phyloP scores from a whole-genome alignment of 2,888 invertebrate species.

The Aphidoletes aphidimyza region DNA sequence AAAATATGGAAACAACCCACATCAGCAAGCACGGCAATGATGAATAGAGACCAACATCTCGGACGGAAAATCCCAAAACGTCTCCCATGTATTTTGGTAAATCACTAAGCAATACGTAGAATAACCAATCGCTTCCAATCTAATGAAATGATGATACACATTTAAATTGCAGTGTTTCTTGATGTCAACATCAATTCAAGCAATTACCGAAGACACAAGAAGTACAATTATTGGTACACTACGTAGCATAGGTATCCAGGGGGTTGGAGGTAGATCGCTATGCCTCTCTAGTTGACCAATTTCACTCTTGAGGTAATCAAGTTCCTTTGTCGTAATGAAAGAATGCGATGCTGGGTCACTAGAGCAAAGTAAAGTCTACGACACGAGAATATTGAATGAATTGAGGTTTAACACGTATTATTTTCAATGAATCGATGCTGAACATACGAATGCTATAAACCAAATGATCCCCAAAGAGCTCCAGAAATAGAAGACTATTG shows the following conservation, averaged over 20 bases:
- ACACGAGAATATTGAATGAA: conserved; percentile 39
- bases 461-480: conserved; percentile 78
- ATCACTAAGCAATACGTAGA: conserved; percentile 75
- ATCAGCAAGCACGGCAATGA: conserved; percentile 73
- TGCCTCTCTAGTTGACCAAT: conserved; percentile 70
- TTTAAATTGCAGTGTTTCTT: too few species aligned
- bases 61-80: conserved; percentile 71
- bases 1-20: conserved; percentile 71
- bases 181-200: background rate
- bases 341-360: conserved; percentile 79
- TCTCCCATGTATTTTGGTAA: conserved; percentile 74
- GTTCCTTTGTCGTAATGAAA: conserved; percentile 77
- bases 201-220: too few species aligned
- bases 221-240: conserved; percentile 80
- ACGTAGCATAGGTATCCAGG: conserved; percentile 78
- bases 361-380: conserved; percentile 72
- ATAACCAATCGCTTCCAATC: conserved; percentile 68
- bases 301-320: conserved; percentile 74
- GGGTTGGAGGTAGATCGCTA: conserved; percentile 72
- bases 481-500: conserved; percentile 83
- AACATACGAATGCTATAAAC: conserved; percentile 75
- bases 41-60: conserved; percentile 71
- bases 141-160: background rate
- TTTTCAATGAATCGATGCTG: background rate
- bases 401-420: background rate